Percentiles rank a stretch among this genome's conserved stretches.
Conservation (phyloP, 2,113 vertebrate genomes). For the Hyla sarda region DNA sequence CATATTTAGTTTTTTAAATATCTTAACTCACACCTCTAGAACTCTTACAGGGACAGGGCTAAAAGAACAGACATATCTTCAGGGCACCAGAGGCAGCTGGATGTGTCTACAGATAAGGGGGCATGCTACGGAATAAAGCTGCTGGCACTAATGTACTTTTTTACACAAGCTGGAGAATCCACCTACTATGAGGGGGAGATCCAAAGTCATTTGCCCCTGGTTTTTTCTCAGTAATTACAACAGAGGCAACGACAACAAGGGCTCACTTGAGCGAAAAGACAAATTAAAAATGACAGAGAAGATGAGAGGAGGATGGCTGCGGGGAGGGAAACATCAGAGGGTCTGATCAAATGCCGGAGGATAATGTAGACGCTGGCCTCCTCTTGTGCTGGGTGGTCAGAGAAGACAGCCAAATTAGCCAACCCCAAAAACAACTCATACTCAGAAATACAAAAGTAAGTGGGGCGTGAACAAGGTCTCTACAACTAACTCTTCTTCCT, state of each 20-base stretch:
- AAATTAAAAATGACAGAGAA: constrained; percentile 44
- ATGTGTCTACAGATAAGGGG: background rate
- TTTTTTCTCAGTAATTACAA: constrained; percentile 39
- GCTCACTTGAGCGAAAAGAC: constrained; percentile 29
- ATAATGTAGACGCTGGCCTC: constrained; percentile 28
- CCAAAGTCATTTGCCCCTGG: constrained; percentile 54
- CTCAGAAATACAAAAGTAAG: constrained; percentile 11
- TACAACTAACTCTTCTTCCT: background rate
- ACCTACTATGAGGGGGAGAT: constrained; percentile 16
- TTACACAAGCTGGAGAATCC: constrained; percentile 30
- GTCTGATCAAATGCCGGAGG: constrained; percentile 36
- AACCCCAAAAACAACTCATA: background rate
- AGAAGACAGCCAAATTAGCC: constrained; percentile 29
- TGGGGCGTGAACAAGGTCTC: constrained; percentile 31
- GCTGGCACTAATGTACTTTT: constrained; percentile 41
- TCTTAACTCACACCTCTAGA: background rate
- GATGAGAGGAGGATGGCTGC: constrained; percentile 43
- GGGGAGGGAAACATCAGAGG: constrained; percentile 33
- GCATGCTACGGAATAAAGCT: background rate
- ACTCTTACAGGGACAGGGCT: background rate
- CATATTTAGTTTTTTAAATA: no score
- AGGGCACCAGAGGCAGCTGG: background rate
- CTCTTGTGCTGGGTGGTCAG: constrained; percentile 35
- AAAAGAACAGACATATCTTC: background rate
- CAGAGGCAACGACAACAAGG: constrained; percentile 28